A percentile compares a stretch with the other conserved stretches of the same genome.
Conservation (phyloP, 64 coral and sea anemone genomes). For the Dendronephthya gigantea region DNA sequence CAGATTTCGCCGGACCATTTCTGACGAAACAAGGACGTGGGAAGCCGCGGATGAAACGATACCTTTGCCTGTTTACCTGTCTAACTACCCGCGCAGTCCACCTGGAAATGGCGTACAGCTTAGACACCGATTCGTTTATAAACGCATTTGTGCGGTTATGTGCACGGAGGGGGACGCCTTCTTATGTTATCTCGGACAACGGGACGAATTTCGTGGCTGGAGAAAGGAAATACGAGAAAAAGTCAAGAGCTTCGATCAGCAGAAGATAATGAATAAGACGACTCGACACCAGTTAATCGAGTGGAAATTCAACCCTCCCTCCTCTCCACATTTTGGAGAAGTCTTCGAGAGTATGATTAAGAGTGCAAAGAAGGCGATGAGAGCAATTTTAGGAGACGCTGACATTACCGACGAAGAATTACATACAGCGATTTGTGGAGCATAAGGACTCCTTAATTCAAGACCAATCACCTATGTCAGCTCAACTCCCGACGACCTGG, state of each 20-base stretch:
- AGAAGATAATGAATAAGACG: background rate
- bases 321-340: background rate
- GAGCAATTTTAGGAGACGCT: too few species aligned
- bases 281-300: background rate
- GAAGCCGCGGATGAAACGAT: background rate
- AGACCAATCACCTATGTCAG: too few species aligned
- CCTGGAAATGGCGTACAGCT: conserved; percentile 18
- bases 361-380: too few species aligned
- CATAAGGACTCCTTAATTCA: too few species aligned
- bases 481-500: too few species aligned
- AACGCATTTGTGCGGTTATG: background rate
- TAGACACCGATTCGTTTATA: conserved; percentile 16
- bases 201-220: background rate
- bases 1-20: conserved; percentile 27
- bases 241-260: background rate
- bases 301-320: too few species aligned
- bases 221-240: background rate
- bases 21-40: conserved; percentile 35
- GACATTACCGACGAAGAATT: too few species aligned
- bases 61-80: conserved; percentile 19
- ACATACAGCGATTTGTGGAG: too few species aligned
- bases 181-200: background rate
- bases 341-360: too few species aligned
- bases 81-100: conserved; percentile 16
- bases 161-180: background rate